Conservation (phyloP, 2,113 vertebrate species). For the Sula dactylatra region DNA sequence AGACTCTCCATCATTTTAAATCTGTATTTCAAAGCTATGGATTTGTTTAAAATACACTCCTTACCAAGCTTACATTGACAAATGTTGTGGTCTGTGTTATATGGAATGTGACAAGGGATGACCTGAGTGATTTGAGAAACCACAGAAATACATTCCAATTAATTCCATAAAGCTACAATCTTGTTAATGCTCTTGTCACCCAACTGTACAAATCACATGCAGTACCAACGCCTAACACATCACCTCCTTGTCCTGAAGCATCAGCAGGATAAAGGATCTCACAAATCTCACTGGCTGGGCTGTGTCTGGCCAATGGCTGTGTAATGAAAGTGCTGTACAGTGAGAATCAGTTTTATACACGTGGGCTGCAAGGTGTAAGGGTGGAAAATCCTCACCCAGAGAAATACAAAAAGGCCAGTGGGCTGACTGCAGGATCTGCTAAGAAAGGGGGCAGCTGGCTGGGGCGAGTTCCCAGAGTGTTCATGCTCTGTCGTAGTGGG, state of each 20-base stretch:
- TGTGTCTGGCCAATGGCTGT: neutral
- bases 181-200: neutral
- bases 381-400: neutral
- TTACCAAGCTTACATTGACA: neutral
- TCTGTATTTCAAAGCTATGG: neutral
- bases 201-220: neutral
- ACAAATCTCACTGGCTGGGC: neutral
- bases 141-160: neutral
- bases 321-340: neutral
- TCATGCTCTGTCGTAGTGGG: rapidly evolving
- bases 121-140: neutral
- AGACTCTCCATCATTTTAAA: neutral
- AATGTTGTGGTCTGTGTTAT: neutral
- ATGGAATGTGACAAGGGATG: neutral
- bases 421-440: neutral
- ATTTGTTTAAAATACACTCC: neutral
- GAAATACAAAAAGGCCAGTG: neutral
- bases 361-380: neutral
- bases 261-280: neutral
- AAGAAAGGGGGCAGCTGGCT: neutral
- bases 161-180: neutral
- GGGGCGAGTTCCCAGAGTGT: rapidly evolving
- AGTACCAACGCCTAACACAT: neutral
- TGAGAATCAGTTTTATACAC: neutral
- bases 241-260: neutral